A percentile compares a stretch with the other conserved stretches of the same genome.
Conservation (phyloP, 2,113 vertebrate species). For the Xiphophorus couchianus region DNA sequence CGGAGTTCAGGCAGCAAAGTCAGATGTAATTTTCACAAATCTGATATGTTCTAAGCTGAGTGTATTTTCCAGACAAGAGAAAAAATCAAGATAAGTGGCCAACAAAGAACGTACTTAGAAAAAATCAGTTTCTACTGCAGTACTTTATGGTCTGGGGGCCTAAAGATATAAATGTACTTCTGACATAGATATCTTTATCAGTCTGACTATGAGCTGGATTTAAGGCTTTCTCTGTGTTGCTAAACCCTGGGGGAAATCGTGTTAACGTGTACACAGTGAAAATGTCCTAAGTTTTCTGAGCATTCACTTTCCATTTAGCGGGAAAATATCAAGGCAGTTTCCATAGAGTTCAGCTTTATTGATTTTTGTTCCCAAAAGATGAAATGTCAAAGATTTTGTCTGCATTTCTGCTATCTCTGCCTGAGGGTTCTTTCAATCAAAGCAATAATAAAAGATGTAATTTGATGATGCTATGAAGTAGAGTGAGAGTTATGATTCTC, state of each 20-base stretch:
- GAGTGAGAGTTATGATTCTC: slow-evolving; percentile 13
- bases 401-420: background rate
- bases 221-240: slow-evolving; percentile 37
- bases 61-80: slow-evolving; percentile 49
- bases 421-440: slow-evolving; percentile 4
- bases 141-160: slow-evolving; percentile 37
- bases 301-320: slow-evolving; percentile 15
- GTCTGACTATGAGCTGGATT: slow-evolving; percentile 50
- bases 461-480: background rate
- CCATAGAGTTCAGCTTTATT: background rate
- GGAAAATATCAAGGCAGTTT: slow-evolving; percentile 7
- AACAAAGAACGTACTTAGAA: slow-evolving; percentile 52
- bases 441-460: slow-evolving; percentile 19
- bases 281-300: slow-evolving; percentile 41
- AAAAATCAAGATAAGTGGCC: slow-evolving; percentile 67
- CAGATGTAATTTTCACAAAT: slow-evolving; percentile 56
- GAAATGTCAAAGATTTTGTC: slow-evolving; percentile 6
- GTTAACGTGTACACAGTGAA: slow-evolving; percentile 34
- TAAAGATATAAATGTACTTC: slow-evolving; percentile 49
- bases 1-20: slow-evolving; percentile 33
- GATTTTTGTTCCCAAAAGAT: slow-evolving; percentile 8
- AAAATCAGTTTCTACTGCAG: slow-evolving; percentile 28
- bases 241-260: slow-evolving; percentile 41
- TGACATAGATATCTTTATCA: slow-evolving; percentile 55
- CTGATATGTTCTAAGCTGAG: slow-evolving; percentile 27